Percentiles rank a stretch among this genome's conserved stretches.
Evolutionary conservation across 2,113 vertebrate genomes (phyloP).

Genomic region (Podarcis raffonei): DNA sequence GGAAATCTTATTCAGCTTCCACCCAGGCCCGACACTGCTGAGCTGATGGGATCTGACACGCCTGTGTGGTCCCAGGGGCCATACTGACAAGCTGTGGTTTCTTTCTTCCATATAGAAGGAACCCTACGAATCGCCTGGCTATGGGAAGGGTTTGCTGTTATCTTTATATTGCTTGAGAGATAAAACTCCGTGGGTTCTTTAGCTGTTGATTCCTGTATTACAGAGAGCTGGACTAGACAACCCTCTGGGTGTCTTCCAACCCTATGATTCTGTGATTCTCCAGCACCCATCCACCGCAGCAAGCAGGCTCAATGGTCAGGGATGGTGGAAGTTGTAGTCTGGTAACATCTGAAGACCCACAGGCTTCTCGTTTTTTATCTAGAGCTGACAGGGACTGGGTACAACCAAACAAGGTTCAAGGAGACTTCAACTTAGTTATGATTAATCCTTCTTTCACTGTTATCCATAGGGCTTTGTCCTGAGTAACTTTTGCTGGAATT

Average conservation of each 20-base stretch:
- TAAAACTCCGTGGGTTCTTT: no score
- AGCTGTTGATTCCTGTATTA: no score
- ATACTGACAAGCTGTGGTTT: background rate
- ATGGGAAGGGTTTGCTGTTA: background rate
- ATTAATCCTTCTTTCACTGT: background rate
- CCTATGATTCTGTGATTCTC: no score
- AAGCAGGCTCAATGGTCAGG: no score
- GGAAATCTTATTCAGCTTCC: background rate
- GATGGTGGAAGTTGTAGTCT: no score
- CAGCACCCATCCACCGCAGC: no score
- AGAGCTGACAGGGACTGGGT: background rate
- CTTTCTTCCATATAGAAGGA: background rate
- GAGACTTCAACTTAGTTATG: background rate
- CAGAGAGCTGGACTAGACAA: no score
- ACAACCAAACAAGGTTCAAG: background rate
- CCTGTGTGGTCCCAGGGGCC: background rate
- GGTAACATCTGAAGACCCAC: no score
- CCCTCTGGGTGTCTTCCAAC: no score
- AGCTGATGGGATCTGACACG: background rate
- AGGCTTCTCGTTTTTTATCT: no score
- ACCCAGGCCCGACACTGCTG: background rate
- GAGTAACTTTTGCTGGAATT: background rate
- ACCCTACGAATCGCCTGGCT: background rate
- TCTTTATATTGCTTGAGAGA: background rate
- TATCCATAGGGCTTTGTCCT: background rate